These are phyloP conservation scores for Megamerina dolium DNA, from an alignment of 2,888 invertebrate species.

Conservation along the genomic window DNA sequence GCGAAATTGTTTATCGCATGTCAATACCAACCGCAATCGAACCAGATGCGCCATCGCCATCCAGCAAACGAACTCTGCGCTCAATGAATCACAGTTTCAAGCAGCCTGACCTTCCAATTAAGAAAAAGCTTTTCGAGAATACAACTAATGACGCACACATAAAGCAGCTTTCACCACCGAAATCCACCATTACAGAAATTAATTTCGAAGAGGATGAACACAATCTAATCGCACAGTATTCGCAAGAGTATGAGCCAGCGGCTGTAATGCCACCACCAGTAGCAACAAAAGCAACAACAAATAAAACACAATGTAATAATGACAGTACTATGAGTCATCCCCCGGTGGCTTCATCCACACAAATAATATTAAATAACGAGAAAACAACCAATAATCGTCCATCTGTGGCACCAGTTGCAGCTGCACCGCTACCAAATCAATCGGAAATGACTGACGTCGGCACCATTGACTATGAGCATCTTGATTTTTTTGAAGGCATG, in stretches of 20 bases:
- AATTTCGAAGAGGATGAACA: constrained; percentile 25
- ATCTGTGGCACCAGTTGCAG: constrained; percentile 4
- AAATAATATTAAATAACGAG: constrained; percentile 14
- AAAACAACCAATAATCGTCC: too few species aligned
- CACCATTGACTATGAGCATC: constrained; percentile 41
- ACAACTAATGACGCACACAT: constrained; percentile 3
- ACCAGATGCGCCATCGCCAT: constrained; percentile 54
- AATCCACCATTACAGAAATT: constrained; percentile 8
- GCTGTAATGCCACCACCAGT: constrained; percentile 32
- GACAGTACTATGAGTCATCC: too few species aligned
- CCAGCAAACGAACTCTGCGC: constrained; percentile 53
- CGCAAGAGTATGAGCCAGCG: constrained; percentile 34
- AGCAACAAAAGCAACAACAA: constrained; percentile 34
- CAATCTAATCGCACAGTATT: constrained; percentile 41
- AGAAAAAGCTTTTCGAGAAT: constrained; percentile 33
- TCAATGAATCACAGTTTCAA: constrained; percentile 48
- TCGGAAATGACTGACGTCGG: constrained; percentile 32
- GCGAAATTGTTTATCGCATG: constrained; percentile 43
- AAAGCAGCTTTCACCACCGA: constrained; percentile 4
- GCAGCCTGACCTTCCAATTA: constrained; percentile 37
- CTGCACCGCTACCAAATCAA: too few species aligned
- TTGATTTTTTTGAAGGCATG: constrained; percentile 39
- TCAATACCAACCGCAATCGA: constrained; percentile 33
- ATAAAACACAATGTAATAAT: constrained; percentile 1
- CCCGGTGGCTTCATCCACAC: constrained; percentile 30